A percentile compares a stretch with the other conserved stretches of the same genome.
phyloP scores from a whole-genome alignment of 2,888 invertebrate genomes.

The Lasius platythorax region DNA sequence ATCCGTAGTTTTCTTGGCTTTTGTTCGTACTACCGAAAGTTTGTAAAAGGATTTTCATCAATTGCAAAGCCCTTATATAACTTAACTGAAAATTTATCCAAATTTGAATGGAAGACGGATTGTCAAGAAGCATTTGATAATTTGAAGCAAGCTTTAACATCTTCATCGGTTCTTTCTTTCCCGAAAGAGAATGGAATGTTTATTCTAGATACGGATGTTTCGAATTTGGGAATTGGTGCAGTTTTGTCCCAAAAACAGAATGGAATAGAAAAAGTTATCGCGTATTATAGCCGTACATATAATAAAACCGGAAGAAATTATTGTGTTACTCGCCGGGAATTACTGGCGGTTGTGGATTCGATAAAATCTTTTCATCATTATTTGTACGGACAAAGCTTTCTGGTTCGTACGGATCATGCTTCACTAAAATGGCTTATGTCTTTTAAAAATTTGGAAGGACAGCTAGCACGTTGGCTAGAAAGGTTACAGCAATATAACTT shows the following conservation, averaged over 20 bases:
- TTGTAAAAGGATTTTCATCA: not conserved
- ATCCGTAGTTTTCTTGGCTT: not conserved
- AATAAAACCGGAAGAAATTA: not conserved
- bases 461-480: too few species aligned
- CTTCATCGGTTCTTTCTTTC: too few species aligned
- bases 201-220: too few species aligned
- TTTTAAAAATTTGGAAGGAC: too few species aligned
- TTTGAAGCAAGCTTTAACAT: not conserved
- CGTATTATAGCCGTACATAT: not conserved
- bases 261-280: not conserved
- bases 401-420: too few species aligned
- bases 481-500: too few species aligned
- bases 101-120: too few species aligned
- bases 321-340: not conserved
- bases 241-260: not conserved
- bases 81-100: not conserved
- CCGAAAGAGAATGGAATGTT: too few species aligned
- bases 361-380: too few species aligned
- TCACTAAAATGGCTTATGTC: too few species aligned
- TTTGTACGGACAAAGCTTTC: too few species aligned
- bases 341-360: not conserved
- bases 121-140: not conserved
- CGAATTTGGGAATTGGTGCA: too few species aligned
- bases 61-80: not conserved
- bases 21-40: not conserved